These are phyloP conservation scores for Colaptes auratus DNA, from an alignment of 2,113 vertebrate genomes.

Conservation along the genomic window DNA sequence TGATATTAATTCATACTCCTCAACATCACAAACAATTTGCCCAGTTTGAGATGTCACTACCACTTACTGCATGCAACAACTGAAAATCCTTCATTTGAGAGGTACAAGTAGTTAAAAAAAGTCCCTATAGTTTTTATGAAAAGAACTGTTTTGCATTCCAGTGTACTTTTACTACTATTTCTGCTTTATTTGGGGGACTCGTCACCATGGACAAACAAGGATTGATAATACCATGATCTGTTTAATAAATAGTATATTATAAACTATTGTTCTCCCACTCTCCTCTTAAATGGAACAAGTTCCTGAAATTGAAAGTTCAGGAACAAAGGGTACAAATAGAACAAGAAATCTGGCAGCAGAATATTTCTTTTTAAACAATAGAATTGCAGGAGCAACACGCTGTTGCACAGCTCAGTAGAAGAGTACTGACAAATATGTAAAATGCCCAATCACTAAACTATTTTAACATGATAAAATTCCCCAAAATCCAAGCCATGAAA, in stretches of 20 bases:
- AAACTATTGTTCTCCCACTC: conserved; percentile 25
- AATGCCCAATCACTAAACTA: neutral
- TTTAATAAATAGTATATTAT: conserved; percentile 5
- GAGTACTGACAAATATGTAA: neutral
- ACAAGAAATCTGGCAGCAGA: conserved; percentile 38
- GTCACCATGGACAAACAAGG: neutral
- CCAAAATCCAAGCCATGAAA: neutral
- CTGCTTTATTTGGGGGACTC: neutral
- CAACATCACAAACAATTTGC: neutral
- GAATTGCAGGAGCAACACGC: neutral
- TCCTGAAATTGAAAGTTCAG: conserved; percentile 38
- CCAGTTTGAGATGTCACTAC: neutral
- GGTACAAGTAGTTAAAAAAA: neutral
- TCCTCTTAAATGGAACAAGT: conserved; percentile 8
- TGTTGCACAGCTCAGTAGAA: neutral
- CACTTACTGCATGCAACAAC: neutral
- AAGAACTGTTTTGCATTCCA: neutral
- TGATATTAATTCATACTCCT: neutral
- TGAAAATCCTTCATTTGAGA: neutral
- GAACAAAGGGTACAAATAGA: conserved; percentile 4
- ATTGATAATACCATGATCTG: neutral
- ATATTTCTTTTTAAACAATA: conserved; percentile 23
- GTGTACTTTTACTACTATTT: neutral
- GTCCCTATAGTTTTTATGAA: neutral
- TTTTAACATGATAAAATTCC: neutral